Evolutionary conservation across 2,113 vertebrate species (phyloP).

Genomic region (Tonatia bakeri): DNA sequence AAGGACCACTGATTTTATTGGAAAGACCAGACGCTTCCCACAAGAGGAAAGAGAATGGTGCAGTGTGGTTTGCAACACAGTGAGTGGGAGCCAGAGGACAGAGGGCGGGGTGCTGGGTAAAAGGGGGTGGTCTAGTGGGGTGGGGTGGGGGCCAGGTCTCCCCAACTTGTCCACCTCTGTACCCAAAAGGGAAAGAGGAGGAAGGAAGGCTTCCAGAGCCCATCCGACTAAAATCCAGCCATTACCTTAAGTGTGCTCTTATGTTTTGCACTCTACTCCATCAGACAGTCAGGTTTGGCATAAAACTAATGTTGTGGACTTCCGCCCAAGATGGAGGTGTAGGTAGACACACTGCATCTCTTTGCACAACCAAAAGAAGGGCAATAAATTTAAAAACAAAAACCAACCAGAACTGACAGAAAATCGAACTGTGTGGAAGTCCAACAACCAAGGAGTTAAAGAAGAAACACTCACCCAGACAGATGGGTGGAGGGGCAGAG

Average conservation of each 20-base stretch:
- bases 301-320: neutral
- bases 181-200: neutral
- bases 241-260: neutral
- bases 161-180: too few species aligned
- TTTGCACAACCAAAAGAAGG: too few species aligned
- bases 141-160: neutral
- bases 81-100: accelerated
- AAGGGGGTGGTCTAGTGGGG: accelerated
- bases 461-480: too few species aligned
- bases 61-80: accelerated
- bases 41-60: accelerated
- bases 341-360: too few species aligned
- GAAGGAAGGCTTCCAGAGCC: too few species aligned
- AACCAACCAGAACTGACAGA: too few species aligned
- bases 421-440: too few species aligned
- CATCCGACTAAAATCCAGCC: neutral
- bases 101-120: neutral
- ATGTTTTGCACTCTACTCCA: neutral
- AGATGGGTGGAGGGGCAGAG: too few species aligned
- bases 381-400: too few species aligned
- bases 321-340: too few species aligned
- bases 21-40: neutral
- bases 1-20: neutral
- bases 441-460: too few species aligned
- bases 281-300: accelerated